phyloP scores from a whole-genome alignment of 2,113 vertebrate species.

The Rousettus leschenaultii region DNA sequence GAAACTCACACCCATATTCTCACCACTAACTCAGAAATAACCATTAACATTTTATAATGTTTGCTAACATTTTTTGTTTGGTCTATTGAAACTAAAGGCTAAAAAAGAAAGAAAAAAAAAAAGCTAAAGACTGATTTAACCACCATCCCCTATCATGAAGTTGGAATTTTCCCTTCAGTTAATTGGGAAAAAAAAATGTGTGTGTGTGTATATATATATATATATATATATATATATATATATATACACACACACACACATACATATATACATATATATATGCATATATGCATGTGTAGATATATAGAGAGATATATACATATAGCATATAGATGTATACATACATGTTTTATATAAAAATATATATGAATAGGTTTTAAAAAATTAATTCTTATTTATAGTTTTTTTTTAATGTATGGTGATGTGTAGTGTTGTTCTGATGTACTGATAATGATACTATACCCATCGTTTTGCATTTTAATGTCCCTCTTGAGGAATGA shows the following conservation, averaged over 20 bases:
- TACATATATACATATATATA: no score
- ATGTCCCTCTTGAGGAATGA: background rate
- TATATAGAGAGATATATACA: background rate
- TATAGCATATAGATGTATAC: background rate
- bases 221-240: no score
- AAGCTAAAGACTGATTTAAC: slow-evolving; percentile 9
- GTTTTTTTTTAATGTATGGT: background rate
- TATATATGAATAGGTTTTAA: background rate
- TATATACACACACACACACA: no score
- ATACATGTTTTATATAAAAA: background rate
- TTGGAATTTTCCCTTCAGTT: slow-evolving; percentile 6
- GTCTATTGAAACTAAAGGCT: background rate
- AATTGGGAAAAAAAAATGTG: no score
- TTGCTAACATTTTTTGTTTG: slow-evolving; percentile 4
- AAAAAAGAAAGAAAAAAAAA: background rate
- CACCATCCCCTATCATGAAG: background rate
- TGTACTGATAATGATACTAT: background rate
- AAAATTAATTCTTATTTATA: background rate
- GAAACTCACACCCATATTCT: background rate
- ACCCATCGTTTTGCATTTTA: background rate
- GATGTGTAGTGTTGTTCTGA: background rate
- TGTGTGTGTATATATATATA: no score
- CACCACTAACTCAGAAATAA: background rate
- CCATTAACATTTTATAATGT: background rate
- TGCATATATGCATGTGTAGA: background rate